Evolutionary conservation across 2,888 invertebrate species (phyloP), one percentile per base, ranked within the genome.

Genomic region (Ichneumoninae sp.): DNA sequence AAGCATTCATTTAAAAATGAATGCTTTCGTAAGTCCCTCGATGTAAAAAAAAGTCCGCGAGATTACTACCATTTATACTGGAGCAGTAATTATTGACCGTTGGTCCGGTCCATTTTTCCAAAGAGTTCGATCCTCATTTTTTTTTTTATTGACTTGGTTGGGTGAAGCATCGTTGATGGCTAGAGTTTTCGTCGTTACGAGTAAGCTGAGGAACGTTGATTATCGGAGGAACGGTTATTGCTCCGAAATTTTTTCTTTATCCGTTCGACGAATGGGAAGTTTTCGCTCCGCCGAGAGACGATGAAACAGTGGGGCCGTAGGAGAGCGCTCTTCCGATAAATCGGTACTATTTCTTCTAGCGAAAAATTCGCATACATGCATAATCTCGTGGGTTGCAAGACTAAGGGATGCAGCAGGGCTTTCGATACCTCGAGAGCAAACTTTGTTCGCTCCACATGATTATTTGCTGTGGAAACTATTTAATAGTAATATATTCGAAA

Each of bases 321-420:
- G 16, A 60, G 16, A 19, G 71, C 47, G 44, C 1, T 44, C 36
- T 57, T 19, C 22, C 60, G 44, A 44, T 47, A 8, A 60, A 47
- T 60, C 26, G 44, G 44, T 47, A 22, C 22, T 22, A 62, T 74
- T 40, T 33, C n/a, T 79, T 69, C 19, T 19, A 62, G 26, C 22
- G 44, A 69, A 16, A 33, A 60, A 16, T 22, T 8, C 19, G 40
- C 36, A 57, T 57, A 76, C 33, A 47, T 22, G 75, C 60, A 40
- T 26, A 57, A 75, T 75, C 40, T 71, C 70, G 75, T 79, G 54
- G 66, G 66, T 62, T 10, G 80, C 47, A 22, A 33, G 47, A 68
- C 36, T 10, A 33, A 69, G 78, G 78, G 40, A 62, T 74, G 69
- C 78, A 78, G 82, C 74, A 69, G 82, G 68, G 78, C 69, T 36